phyloP scores from a whole-genome alignment of 2,797 vertebrate genomes.

The Neoniphon sammara region DNA sequence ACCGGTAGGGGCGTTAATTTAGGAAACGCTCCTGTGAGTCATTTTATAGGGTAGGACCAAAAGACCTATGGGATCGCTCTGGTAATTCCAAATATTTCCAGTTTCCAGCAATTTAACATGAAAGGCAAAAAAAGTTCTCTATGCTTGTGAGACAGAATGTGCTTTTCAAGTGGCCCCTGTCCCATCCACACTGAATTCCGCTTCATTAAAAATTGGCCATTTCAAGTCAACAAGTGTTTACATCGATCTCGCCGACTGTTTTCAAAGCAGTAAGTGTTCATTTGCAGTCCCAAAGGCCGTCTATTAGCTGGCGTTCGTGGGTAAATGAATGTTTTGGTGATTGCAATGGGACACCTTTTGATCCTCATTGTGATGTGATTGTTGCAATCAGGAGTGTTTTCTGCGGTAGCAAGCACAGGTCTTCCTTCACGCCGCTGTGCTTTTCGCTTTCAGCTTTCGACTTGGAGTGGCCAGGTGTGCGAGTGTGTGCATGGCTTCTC shows the following conservation, averaged over 20 bases:
- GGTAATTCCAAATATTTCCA: too few relatives aligned
- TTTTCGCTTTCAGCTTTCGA: too few relatives aligned
- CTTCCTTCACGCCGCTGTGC: not conserved
- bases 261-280: conserved; percentile 5
- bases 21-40: too few relatives aligned
- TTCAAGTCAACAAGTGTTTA: not conserved
- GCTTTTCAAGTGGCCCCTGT: not conserved
- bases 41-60: too few relatives aligned
- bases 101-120: too few relatives aligned
- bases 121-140: too few relatives aligned
- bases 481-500: not conserved
- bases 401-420: conserved; percentile 7
- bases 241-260: not conserved
- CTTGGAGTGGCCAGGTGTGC: not conserved
- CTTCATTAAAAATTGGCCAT: not conserved
- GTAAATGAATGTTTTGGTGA: conserved; percentile 19
- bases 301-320: not conserved
- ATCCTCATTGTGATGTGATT: conserved; percentile 33
- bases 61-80: too few relatives aligned
- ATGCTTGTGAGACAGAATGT: too few relatives aligned
- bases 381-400: conserved; percentile 29
- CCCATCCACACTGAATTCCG: not conserved
- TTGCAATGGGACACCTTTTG: conserved; percentile 34
- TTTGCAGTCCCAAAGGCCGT: not conserved
- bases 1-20: too few relatives aligned